Base-by-base conservation (phyloP, 2,888 invertebrate genomes). In the Drosophila birchii region DNA sequence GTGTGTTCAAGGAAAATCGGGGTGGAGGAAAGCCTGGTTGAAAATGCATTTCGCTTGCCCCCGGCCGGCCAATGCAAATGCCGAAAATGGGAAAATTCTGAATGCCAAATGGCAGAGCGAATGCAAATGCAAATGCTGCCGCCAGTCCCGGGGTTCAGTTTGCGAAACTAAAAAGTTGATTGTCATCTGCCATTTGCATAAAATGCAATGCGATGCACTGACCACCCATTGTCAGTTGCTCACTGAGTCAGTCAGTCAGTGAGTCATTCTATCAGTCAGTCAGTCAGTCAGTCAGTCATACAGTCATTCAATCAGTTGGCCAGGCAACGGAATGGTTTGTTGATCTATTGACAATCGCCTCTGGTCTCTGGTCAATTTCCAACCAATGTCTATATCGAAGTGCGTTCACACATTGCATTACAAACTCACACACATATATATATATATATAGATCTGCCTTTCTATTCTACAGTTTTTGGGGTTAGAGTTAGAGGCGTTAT, bases 291-390 rank as follows among this genome's bases (percentile, higher is more conserved):
- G 5, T 53, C 53, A 38, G 55, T 59, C 73, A 62, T 23, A 36
- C 26, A 49, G 32, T 45, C 41, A 74, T 63, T 62, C 55, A 56
- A 59, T 49, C 63, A 61, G 32, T 64, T 61, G 70, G 69, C 60
- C 61, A 45, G 32, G 23, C 51, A 53, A 34, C 62, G 56, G 73
- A 57, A 34, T 54, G 53, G 45, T 26, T 79, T 76, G 78, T 82
- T 85, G 85, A 83, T 81, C 82, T 73, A 85, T 85, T 67, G 85
- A 75, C 69, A 82, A 74, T 75, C 72, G 73, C 76, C 62, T 60
- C 61, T 64, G 64, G 70, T 71, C 71, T 38, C 72, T 68, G 72
- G 78, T 55, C 56, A 59, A 20, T 68, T 68, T 68, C 53, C 58
- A 58, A 41, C 76, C 75, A 74, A 76, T 74, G 68, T 78, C 78